Evolutionary conservation across 1,140 invertebrate species (phyloP).

Genomic region (Drosophila tsacasi): DNA sequence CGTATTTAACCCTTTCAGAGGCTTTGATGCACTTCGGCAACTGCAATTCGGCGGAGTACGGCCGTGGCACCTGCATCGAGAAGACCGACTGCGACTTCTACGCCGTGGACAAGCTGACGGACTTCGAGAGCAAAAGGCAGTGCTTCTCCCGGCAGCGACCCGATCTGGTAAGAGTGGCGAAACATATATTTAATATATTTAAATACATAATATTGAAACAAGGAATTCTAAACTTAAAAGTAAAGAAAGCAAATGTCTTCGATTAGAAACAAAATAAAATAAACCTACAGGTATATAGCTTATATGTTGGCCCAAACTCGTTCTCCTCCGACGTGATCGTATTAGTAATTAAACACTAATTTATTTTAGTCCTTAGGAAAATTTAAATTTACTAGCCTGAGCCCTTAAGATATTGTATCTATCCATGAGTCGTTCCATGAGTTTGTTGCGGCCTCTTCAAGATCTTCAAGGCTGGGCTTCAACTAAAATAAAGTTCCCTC

Average conservation of each 20-base stretch:
- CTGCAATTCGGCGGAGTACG: constrained; percentile 40
- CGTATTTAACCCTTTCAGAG: background rate
- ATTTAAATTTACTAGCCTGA: background rate
- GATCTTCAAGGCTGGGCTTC: background rate
- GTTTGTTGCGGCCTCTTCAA: background rate
- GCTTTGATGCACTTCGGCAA: constrained; percentile 55
- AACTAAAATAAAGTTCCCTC: too few relatives aligned
- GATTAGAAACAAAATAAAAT: too few relatives aligned
- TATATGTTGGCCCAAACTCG: background rate
- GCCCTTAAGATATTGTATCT: background rate
- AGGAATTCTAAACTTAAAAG: too few relatives aligned
- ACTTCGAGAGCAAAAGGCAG: constrained; percentile 28
- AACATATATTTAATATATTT: too few relatives aligned
- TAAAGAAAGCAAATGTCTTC: too few relatives aligned
- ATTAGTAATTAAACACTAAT: background rate
- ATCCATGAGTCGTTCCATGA: background rate
- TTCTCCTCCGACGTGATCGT: background rate
- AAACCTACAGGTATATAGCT: background rate
- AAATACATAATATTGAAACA: too few relatives aligned
- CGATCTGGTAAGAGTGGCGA: constrained; percentile 44
- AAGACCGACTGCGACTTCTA: constrained; percentile 51
- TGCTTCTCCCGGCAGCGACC: constrained; percentile 56
- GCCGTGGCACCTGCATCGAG: constrained; percentile 46
- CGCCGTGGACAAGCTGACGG: constrained; percentile 29
- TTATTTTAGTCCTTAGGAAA: background rate